phyloP scores from a whole-genome alignment of 1,140 invertebrate genomes.

The Acromyrmex heyeri region DNA sequence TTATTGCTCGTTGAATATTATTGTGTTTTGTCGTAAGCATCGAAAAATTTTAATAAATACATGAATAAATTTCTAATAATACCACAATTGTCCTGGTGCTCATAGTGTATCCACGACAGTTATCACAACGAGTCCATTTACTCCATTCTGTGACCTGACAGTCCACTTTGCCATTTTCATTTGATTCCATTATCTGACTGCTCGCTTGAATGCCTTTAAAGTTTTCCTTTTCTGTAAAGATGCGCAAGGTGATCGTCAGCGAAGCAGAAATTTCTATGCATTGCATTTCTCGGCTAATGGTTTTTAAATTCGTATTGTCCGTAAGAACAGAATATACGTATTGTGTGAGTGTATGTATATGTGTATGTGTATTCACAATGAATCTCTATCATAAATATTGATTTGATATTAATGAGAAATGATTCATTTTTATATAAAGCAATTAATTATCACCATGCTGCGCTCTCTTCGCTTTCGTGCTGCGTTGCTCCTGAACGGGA shows the following conservation, averaged over 20 bases:
- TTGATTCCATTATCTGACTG: slow-evolving; percentile 79
- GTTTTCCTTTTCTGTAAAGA: slow-evolving; percentile 67
- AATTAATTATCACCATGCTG: slow-evolving; percentile 80
- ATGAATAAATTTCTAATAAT: slow-evolving; percentile 40
- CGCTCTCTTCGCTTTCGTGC: slow-evolving; percentile 81
- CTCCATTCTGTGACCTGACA: slow-evolving; percentile 89
- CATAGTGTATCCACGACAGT: slow-evolving; percentile 88
- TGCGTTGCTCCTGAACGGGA: slow-evolving; percentile 80
- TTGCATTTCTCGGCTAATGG: slow-evolving; percentile 67
- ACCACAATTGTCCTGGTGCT: slow-evolving; percentile 85
- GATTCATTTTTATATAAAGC: slow-evolving; percentile 17
- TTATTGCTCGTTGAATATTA: not conserved
- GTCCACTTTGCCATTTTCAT: slow-evolving; percentile 80
- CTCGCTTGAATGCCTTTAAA: slow-evolving; percentile 81
- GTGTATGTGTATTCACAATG: not conserved
- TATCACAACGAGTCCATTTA: slow-evolving; percentile 88
- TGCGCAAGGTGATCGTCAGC: not conserved
- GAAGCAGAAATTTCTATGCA: slow-evolving; percentile 30
- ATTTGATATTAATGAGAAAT: not conserved
- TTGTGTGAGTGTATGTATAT: not conserved
- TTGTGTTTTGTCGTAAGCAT: not conserved
- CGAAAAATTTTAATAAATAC: slow-evolving; percentile 1
- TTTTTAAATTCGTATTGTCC: slow-evolving; percentile 35
- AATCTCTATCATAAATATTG: not conserved
- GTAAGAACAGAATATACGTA: not conserved